Evolutionary conservation across 2,113 vertebrate genomes (phyloP).

Genomic region (Podocnemis expansa): DNA sequence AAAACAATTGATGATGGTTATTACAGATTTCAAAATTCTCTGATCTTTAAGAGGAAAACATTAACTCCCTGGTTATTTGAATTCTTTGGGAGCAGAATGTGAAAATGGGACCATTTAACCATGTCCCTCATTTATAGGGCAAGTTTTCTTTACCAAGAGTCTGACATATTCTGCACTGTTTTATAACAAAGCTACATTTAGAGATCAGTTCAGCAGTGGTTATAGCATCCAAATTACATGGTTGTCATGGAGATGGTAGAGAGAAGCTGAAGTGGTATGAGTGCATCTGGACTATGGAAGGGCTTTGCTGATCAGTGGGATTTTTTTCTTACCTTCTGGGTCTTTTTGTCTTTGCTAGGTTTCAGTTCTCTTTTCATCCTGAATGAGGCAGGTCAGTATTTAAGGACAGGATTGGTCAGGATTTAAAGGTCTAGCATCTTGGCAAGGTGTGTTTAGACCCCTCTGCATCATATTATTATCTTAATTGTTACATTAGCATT

Average conservation of each 20-base stretch:
- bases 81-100: slow-evolving; percentile 2
- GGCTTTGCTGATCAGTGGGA: slow-evolving; percentile 32
- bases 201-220: slow-evolving; percentile 83
- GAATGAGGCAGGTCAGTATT: background rate
- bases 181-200: slow-evolving; percentile 82
- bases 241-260: slow-evolving; percentile 99
- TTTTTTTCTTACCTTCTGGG: slow-evolving; percentile 52
- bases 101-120: slow-evolving; percentile 20
- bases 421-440: slow-evolving; percentile 51
- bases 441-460: slow-evolving; percentile 17
- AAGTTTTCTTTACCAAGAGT: slow-evolving; percentile 22
- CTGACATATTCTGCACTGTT: slow-evolving; percentile 29
- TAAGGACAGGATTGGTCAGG: too few species aligned
- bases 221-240: slow-evolving; percentile 92
- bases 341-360: slow-evolving; percentile 64
- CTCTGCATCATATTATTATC: slow-evolving; percentile 17
- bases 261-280: slow-evolving; percentile 85
- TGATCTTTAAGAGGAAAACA: background rate
- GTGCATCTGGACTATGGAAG: slow-evolving; percentile 75
- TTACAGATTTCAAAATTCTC: background rate
- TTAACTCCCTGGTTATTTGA: background rate
- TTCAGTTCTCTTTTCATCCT: slow-evolving; percentile 44
- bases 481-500: slow-evolving; percentile 53
- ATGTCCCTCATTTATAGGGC: background rate
- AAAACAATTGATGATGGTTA: background rate